phyloP scores from a whole-genome alignment of 2,113 vertebrate genomes.

The Equus przewalskii region DNA sequence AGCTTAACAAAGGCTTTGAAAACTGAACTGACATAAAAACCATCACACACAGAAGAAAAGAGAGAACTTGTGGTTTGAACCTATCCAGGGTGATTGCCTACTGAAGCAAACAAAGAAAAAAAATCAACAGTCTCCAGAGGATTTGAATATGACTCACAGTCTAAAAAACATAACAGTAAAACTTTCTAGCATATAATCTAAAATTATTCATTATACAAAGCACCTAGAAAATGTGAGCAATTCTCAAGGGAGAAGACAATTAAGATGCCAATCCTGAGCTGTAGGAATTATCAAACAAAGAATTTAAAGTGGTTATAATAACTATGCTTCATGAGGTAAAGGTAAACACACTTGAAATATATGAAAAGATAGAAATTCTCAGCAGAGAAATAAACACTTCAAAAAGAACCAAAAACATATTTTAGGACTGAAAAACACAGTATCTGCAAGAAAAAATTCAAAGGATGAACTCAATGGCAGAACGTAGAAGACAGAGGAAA shows the following conservation, averaged over 20 bases:
- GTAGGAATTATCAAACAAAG: not conserved
- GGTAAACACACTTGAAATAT: not conserved
- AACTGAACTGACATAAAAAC: not conserved
- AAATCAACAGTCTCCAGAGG: not conserved
- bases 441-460: slow-evolving; percentile 6
- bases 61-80: not conserved
- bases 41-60: not conserved
- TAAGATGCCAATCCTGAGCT: not conserved
- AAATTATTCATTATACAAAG: not conserved
- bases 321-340: not conserved
- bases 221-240: not conserved
- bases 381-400: not conserved
- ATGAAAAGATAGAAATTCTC: not conserved
- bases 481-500: not conserved
- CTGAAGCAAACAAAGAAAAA: not conserved
- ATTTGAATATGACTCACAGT: not conserved
- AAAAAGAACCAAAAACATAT: not conserved
- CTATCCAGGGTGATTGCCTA: not conserved
- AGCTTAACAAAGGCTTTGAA: not conserved
- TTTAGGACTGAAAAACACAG: slow-evolving; percentile 8
- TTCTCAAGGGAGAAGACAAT: not conserved
- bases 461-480: not conserved
- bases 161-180: not conserved
- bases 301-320: not conserved
- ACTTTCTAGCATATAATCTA: slow-evolving; percentile 15